These are phyloP conservation scores for Pipistrellus kuhlii DNA, from an alignment of 2,797 vertebrate species.

Conservation along the genomic window DNA sequence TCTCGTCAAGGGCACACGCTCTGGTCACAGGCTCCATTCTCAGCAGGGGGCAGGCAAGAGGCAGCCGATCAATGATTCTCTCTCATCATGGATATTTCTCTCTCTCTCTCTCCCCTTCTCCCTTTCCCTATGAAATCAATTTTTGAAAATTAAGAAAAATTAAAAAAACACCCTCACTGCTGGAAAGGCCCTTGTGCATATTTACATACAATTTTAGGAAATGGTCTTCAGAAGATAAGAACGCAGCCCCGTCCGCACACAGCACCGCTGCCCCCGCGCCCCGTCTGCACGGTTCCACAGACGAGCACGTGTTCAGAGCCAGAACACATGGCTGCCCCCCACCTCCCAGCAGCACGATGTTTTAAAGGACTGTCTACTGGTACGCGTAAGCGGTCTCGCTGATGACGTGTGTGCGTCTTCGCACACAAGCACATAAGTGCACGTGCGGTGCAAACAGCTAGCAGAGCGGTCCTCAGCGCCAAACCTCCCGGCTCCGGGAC, in stretches of 20 bases:
- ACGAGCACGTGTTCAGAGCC: not conserved
- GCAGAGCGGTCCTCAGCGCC: not conserved
- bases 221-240: conserved; percentile 16
- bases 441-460: not conserved
- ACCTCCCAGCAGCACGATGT: conserved; percentile 13
- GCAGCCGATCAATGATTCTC: too few relatives aligned
- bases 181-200: not conserved
- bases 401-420: not conserved
- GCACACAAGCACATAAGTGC: not conserved
- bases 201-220: not conserved
- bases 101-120: too few relatives aligned
- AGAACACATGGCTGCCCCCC: not conserved
- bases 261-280: not conserved
- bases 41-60: too few relatives aligned
- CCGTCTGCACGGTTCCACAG: not conserved
- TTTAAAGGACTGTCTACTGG: conserved; percentile 19
- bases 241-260: not conserved
- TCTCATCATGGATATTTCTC: too few relatives aligned
- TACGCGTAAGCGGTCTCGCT: not conserved
- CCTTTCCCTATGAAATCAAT: too few relatives aligned
- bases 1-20: too few relatives aligned
- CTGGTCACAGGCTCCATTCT: too few relatives aligned
- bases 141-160: not conserved
- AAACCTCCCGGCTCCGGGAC: not conserved
- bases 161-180: not conserved